Evolutionary conservation across 2,888 invertebrate species (phyloP), one percentile per base, ranked within the genome.

Genomic region (Cristatella mucedo): DNA sequence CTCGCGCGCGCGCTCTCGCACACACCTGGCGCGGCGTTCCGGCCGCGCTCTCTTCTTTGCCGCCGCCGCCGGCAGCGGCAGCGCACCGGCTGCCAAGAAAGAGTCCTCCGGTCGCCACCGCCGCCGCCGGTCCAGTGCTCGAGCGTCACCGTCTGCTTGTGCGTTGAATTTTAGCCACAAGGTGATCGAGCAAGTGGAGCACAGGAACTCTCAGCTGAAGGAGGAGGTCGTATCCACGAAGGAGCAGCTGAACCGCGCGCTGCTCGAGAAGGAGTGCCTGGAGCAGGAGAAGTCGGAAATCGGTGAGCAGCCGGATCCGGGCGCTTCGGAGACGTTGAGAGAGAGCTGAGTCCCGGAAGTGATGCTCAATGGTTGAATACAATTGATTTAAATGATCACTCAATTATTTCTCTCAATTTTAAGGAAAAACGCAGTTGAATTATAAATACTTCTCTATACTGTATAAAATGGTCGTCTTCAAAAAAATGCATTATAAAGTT

Each of bases 221-320:
- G 82, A 86, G 53, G 89, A 91, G 61, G 69, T 86, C 15, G 75
- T 87, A 26, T 76, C 78, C 0, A 69, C 81, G 1, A 74, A 84
- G 2, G 87, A 86, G 63, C 82, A 84, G 57, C 69, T 89, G 16
- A 82, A 82, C 67, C 78, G 80, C 59, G 72, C 80, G 1, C 46
- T 78, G 47, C 69, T 89, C 2, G 74, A 78, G 9, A 75, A 81
- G 44, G 91, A 91, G 56, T 71, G 89, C 57, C 67, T 89, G 3
- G 84, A 86, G 54, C 85, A 86, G 56, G 87, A 89, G 67, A 84
- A 83, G 61, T 57, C 78, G 38, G 89, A 89, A 66, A 75, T 80
- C 0, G 48, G 65, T 65, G 44, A 57, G 57, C 52, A n/a, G n/a
- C n/a, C n/a, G n/a, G n/a, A n/a, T n/a, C n/a, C n/a, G n/a, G n/a